These are phyloP conservation scores for Lapara coniferarum DNA, from an alignment of 2,888 invertebrate genomes.

Conservation along the genomic window DNA sequence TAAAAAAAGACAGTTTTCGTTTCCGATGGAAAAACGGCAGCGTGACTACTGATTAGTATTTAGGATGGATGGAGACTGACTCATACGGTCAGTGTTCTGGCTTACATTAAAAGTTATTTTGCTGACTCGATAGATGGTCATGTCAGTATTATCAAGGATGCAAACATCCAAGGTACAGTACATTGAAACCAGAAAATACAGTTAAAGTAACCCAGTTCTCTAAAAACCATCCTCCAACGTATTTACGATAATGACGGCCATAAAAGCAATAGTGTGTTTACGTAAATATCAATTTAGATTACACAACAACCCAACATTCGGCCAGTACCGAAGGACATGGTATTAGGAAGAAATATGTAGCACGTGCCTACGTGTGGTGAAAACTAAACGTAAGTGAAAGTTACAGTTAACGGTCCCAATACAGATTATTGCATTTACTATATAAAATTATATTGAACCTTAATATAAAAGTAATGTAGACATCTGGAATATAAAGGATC, in stretches of 20 bases:
- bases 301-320: slow-evolving; percentile 46
- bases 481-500: background rate
- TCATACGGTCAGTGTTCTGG: too few species aligned
- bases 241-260: slow-evolving; percentile 27
- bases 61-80: too few species aligned
- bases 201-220: background rate
- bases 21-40: too few species aligned
- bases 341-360: slow-evolving; percentile 66
- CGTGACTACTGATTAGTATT: too few species aligned
- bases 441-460: background rate
- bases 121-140: too few species aligned
- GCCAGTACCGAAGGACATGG: slow-evolving; percentile 47
- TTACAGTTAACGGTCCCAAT: slow-evolving; percentile 34
- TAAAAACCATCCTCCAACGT: background rate
- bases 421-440: slow-evolving; percentile 2
- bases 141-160: too few species aligned
- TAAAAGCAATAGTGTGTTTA: slow-evolving; percentile 42
- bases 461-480: background rate
- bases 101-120: too few species aligned
- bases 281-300: slow-evolving; percentile 59
- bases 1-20: too few species aligned
- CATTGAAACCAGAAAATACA: too few species aligned
- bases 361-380: slow-evolving; percentile 57
- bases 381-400: slow-evolving; percentile 53
- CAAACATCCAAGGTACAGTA: too few species aligned